These are phyloP conservation scores for Ips nitidus DNA, from an alignment of 1,140 invertebrate genomes.

Conservation along the genomic window DNA sequence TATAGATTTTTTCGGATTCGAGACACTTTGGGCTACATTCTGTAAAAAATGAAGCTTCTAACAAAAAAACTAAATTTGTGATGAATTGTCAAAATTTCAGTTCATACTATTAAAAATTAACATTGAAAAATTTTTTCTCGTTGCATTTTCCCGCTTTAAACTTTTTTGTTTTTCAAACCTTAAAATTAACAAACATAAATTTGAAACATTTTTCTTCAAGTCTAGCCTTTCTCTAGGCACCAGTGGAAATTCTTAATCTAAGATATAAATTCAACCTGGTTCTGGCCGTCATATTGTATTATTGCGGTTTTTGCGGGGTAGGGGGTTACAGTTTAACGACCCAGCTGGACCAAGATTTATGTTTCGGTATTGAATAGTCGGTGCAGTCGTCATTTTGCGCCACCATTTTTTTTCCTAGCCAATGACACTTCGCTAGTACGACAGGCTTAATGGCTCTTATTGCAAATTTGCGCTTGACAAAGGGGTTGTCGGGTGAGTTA, in stretches of 20 bases:
- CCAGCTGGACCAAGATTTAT: conserved; percentile 12
- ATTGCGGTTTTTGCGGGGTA: conserved; percentile 4
- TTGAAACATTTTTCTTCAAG: not conserved
- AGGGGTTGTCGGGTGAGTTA: conserved; percentile 6
- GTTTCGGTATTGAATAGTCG: conserved; percentile 11
- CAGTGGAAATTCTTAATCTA: not conserved
- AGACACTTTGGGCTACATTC: no score
- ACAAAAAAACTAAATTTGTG: no score
- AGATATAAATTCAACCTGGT: not conserved
- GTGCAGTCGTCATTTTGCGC: conserved; percentile 16
- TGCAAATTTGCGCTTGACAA: conserved; percentile 17
- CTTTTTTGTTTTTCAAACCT: not conserved
- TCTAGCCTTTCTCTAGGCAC: not conserved
- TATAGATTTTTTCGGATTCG: no score
- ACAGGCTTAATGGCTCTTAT: conserved; percentile 18
- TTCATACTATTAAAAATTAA: not conserved
- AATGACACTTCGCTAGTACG: conserved; percentile 16
- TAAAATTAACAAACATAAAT: not conserved
- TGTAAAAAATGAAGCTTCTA: no score
- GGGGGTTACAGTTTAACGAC: conserved; percentile 14
- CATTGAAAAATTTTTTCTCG: not conserved
- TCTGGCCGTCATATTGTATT: conserved; percentile 1
- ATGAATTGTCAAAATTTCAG: not conserved
- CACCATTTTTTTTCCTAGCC: conserved; percentile 10
- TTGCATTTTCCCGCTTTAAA: not conserved